These are phyloP conservation scores for Mellivora capensis DNA, from an alignment of 2,113 vertebrate genomes.

Conservation along the genomic window DNA sequence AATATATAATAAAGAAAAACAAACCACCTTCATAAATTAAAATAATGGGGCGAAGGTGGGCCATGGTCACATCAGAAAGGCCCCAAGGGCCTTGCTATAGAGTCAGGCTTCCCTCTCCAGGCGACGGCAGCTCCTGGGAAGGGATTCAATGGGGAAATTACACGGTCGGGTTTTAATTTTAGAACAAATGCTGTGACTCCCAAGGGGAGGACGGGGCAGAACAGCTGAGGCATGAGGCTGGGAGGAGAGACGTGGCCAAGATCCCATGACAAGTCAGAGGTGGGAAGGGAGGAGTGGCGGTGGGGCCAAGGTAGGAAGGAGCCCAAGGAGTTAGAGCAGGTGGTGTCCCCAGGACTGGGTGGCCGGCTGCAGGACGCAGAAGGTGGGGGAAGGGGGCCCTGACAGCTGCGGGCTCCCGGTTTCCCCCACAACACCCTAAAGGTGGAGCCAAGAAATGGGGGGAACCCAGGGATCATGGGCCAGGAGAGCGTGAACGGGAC, in stretches of 20 bases:
- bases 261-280: background rate
- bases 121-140: background rate
- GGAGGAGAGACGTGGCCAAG: background rate
- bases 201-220: background rate
- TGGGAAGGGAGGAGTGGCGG: background rate
- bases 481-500: background rate
- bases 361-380: rapidly evolving
- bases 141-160: background rate
- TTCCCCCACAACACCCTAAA: background rate
- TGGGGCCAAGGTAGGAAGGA: background rate
- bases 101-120: background rate
- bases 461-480: background rate
- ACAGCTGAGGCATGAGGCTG: background rate
- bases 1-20: background rate
- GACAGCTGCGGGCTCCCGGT: background rate
- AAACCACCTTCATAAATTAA: background rate
- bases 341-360: rapidly evolving
- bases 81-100: background rate
- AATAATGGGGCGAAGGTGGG: background rate
- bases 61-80: background rate
- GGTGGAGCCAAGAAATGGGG: background rate
- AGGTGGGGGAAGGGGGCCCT: background rate
- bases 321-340: background rate
- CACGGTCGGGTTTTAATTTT: background rate
- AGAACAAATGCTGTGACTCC: background rate